phyloP scores from a whole-genome alignment of 2,888 invertebrate genomes.

The Eupithecia tripunctaria region DNA sequence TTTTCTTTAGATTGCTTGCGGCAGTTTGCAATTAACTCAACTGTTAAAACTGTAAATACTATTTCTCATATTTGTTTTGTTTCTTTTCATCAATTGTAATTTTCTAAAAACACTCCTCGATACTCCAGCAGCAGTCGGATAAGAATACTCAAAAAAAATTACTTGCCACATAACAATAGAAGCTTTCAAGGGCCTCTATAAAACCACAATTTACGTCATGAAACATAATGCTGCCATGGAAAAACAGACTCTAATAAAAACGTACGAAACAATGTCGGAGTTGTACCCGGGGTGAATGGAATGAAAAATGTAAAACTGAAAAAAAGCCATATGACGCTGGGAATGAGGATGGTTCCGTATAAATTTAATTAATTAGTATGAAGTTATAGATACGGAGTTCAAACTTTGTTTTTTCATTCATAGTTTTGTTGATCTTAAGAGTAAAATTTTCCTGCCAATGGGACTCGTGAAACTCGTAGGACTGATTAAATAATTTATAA shows the following conservation, averaged over 20 bases:
- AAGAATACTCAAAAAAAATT: constrained; percentile 10
- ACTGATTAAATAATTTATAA: no score
- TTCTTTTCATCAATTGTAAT: not conserved
- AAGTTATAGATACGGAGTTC: not conserved
- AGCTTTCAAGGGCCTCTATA: constrained; percentile 19
- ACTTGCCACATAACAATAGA: constrained; percentile 32
- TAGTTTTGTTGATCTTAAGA: not conserved
- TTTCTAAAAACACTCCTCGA: not conserved
- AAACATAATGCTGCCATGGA: constrained; percentile 8
- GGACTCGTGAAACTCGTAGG: no score
- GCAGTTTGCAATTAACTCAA: not conserved
- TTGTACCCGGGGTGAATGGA: constrained; percentile 14
- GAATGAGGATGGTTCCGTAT: constrained; percentile 12
- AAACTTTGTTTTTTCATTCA: not conserved
- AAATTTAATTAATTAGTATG: not conserved
- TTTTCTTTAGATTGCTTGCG: not conserved
- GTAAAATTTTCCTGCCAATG: not conserved
- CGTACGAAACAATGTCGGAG: constrained; percentile 26
- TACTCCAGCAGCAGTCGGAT: not conserved
- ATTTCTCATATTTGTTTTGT: not conserved
- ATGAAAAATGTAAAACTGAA: constrained; percentile 23
- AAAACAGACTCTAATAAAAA: constrained; percentile 17
- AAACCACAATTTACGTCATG: constrained; percentile 14
- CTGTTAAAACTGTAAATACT: not conserved
- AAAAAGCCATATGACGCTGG: not conserved